Conservation (phyloP, 1,140 invertebrate species). For the Drosophila sucinea region DNA sequence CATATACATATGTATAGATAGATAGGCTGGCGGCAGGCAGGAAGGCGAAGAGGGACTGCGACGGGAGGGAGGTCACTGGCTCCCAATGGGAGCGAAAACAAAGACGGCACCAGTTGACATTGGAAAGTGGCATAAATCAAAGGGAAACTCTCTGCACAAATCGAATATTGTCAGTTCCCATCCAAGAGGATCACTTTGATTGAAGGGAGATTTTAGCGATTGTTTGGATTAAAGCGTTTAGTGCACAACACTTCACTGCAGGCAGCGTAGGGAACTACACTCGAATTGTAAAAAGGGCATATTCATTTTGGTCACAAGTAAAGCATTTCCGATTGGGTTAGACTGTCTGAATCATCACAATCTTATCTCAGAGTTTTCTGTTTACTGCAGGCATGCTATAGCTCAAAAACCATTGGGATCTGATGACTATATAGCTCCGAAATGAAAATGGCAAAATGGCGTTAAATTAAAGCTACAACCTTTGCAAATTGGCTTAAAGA, state of each 20-base stretch:
- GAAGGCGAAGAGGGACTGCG: too few relatives aligned
- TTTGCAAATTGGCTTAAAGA: too few relatives aligned
- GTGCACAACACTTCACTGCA: neutral
- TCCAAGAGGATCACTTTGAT: slow-evolving; percentile 17
- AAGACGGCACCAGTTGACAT: slow-evolving; percentile 14
- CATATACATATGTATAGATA: slow-evolving; percentile 1
- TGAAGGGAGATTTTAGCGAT: slow-evolving; percentile 1
- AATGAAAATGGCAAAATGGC: too few relatives aligned
- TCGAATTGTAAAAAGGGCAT: too few relatives aligned
- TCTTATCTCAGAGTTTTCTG: too few relatives aligned
- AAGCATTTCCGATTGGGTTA: too few relatives aligned
- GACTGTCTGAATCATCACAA: too few relatives aligned
- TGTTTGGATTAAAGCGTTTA: neutral
- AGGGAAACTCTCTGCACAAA: slow-evolving; percentile 8
- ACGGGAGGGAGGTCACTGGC: neutral
- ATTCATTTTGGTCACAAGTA: too few relatives aligned
- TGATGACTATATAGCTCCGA: too few relatives aligned
- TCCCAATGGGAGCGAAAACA: slow-evolving; percentile 5
- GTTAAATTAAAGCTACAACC: too few relatives aligned
- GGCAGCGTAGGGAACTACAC: neutral
- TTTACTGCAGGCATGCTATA: too few relatives aligned
- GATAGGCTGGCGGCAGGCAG: neutral
- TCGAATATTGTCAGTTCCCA: neutral
- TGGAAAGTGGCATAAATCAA: slow-evolving; percentile 21
- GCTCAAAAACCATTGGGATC: too few relatives aligned